Base-by-base conservation (phyloP, 2,797 vertebrate genomes). In the Myotis vivesi region DNA sequence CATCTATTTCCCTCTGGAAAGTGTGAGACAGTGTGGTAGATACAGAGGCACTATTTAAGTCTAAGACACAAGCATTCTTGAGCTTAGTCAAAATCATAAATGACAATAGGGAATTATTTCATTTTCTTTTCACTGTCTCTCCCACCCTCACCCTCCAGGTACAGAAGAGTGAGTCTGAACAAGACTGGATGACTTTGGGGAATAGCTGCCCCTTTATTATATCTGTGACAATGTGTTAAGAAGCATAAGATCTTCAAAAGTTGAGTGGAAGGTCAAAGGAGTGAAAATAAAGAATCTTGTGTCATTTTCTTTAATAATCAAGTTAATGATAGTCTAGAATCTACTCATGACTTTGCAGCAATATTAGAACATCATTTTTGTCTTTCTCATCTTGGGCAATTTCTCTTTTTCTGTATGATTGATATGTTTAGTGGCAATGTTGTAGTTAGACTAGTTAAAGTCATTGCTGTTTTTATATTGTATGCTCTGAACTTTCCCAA, bases 1-100 rank as follows among this genome's bases (percentile, higher is more conserved):
- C 94, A 95, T 93, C 76, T 95, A 81, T 81, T 94, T 90, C 55
- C 57, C 57, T 94, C 51, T 13, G 19, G 81, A 88, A 95, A 82
- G 68, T 92, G 89, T 89, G 93, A 97, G 96, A 95, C 87, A 28
- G 20, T 66, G 68, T 87, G 72, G 28, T 87, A 75, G 36, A 92
- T 51, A 66, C n/a, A 87, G 89, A 92, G 46, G 68, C 71, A 49
- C 64, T 94, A 33, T 93, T 95, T 95, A 87, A 89, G 80, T 55
- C 19, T 8, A 69, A 95, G 51, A n/a, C 73, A 88, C n/a, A 73
- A 20, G 9, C 13, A 64, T 72, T 69, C 64, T 83, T 79, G 6
- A 77, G 25, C 19, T 91, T 87, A 75, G 22, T 89, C 69, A 82
- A 84, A 95, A 90, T 83, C 55, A 49, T 41, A 12, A 12, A 64